Evolutionary conservation across 2,113 vertebrate genomes (phyloP), one percentile per base, ranked within the genome.

Genomic region (Podocnemis expansa): DNA sequence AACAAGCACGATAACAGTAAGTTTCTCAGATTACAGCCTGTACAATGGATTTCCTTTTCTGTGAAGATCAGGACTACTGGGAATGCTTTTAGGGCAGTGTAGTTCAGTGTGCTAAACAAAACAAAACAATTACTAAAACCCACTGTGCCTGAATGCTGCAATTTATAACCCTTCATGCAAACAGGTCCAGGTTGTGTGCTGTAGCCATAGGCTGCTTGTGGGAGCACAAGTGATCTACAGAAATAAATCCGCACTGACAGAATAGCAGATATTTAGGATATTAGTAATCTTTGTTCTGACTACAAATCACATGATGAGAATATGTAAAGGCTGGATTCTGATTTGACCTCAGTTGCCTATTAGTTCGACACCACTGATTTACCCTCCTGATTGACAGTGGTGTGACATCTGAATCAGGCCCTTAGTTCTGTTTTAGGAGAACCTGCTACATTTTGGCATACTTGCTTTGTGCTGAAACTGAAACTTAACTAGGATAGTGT

Each of bases 1-100:
- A 95, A 95, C 85, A 80, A 95, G 60, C 43, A 45, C 0, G 0
- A 27, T 82, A 94, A 96, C 87, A 94, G 84, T 93, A 96, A 96
- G 78, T 96, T 96, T 95, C 94, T 97, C 91, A 87, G 80, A 89
- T 97, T 97, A 95, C 75, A 89, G 43, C 8, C 60, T 55, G 56
- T 51, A 95, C 73, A 96, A 91, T 52, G 75, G 58, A 93, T 85
- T 97, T 95, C 85, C 78, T 96, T 96, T 96, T 51, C 86, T 89
- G 38, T 3, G 9, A 96, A 97, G 91, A 94, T 92, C 90, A 47
- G 79, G 25, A 58, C 85, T 88, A 88, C 89, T 60, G 56, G 85
- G 84, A 95, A 94, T 76, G 93, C 92, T 96, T 95, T 94, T 86
- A 95, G 82, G 93, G 94, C 80, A 91, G 60, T 85, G 88, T 78